Evolutionary conservation across 2,888 invertebrate genomes (phyloP).

Genomic region (Andrena chrysosceles): DNA sequence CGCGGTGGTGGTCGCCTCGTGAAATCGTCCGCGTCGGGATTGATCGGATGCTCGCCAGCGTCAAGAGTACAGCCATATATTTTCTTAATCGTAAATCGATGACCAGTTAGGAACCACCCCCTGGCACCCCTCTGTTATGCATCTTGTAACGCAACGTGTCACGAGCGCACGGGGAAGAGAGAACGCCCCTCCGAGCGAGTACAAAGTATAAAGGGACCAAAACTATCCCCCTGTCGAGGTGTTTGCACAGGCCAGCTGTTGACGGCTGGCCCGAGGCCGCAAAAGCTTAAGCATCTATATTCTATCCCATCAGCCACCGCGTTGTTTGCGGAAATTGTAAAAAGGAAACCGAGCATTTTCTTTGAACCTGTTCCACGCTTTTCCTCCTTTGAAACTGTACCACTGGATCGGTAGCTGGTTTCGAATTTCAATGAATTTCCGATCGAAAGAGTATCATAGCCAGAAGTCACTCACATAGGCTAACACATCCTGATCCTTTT

Average conservation of each 20-base stretch:
- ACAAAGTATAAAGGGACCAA: constrained; percentile 69
- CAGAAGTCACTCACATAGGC: neutral
- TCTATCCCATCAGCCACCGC: constrained; percentile 45
- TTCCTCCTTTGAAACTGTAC: neutral
- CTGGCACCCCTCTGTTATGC: constrained; percentile 27
- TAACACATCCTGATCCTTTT: no score
- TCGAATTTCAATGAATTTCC: neutral
- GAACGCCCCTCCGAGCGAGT: constrained; percentile 47
- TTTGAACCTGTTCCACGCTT: neutral
- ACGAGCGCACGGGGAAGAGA: constrained; percentile 36
- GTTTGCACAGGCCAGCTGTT: constrained; percentile 76
- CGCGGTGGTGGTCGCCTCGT: neutral
- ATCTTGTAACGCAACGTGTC: constrained; percentile 58
- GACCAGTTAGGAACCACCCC: constrained; percentile 44
- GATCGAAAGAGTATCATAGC: neutral
- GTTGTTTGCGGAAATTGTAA: constrained; percentile 52
- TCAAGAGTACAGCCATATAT: constrained; percentile 31
- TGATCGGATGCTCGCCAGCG: neutral
- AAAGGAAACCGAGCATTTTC: constrained; percentile 6
- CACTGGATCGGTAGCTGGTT: neutral
- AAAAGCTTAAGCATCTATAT: constrained; percentile 69
- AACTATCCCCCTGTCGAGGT: constrained; percentile 69
- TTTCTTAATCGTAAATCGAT: constrained; percentile 55
- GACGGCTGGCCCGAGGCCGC: constrained; percentile 70
- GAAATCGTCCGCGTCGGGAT: constrained; percentile 5